Evolutionary conservation across 2,888 invertebrate genomes (phyloP).

Genomic region (Caenorhabditis sp.): DNA sequence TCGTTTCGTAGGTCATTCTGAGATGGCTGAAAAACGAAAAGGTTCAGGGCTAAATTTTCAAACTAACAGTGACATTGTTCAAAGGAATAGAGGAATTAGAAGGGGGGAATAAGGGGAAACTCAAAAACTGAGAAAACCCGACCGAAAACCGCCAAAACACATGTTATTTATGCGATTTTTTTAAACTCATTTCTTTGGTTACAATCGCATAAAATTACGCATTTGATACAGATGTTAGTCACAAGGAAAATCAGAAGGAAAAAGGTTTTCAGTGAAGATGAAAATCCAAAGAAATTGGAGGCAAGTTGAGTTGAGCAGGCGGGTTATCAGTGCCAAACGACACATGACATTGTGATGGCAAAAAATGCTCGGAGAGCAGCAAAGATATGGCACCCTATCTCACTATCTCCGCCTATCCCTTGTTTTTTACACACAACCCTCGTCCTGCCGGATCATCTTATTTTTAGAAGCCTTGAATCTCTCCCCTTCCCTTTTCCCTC

Average conservation of each 20-base stretch:
- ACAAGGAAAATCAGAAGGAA: not conserved
- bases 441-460: slow-evolving; percentile 45
- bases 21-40: slow-evolving; percentile 38
- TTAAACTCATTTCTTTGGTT: not conserved
- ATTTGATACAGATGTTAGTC: slow-evolving; percentile 44
- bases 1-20: slow-evolving; percentile 78
- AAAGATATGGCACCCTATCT: not conserved
- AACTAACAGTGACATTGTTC: slow-evolving; percentile 42
- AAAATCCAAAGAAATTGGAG: not conserved
- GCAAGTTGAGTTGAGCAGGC: slow-evolving; percentile 33
- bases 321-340: slow-evolving; percentile 48
- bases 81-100: not conserved
- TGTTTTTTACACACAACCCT: slow-evolving; percentile 33
- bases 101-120: not conserved
- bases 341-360: slow-evolving; percentile 35
- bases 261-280: slow-evolving; percentile 14
- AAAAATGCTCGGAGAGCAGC: not conserved
- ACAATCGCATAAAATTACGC: slow-evolving; percentile 33
- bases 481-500: too few species aligned
- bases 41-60: not conserved
- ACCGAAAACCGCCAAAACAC: slow-evolving; percentile 11
- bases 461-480: too few species aligned
- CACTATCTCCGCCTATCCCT: slow-evolving; percentile 12
- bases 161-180: slow-evolving; percentile 45
- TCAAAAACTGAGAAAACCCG: slow-evolving; percentile 25